A percentile compares a stretch with the other conserved stretches of the same genome.
Evolutionary conservation across 2,797 vertebrate genomes (phyloP).

Genomic region (Brachyalestes nurse): DNA sequence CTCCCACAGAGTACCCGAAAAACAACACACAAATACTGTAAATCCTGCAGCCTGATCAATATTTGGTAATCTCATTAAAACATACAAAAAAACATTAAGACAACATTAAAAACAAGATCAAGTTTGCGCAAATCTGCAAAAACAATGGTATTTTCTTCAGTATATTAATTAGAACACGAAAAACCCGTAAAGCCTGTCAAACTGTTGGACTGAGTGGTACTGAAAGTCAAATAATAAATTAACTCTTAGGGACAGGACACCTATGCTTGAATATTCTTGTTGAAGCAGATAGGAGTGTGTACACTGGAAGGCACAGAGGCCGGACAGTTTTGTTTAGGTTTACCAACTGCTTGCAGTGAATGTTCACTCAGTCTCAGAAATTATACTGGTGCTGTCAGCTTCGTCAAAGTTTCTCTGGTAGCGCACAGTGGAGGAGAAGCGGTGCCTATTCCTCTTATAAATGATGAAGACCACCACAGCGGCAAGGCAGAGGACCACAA

Average conservation of each 20-base stretch:
- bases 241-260: conserved; percentile 16
- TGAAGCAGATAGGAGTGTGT: conserved; percentile 27
- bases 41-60: conserved; percentile 13
- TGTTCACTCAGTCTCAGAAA: conserved; percentile 69
- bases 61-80: conserved; percentile 39
- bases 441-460: conserved; percentile 72
- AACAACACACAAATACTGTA: conserved; percentile 2
- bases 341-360: conserved; percentile 34
- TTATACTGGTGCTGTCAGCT: conserved; percentile 73
- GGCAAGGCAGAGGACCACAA: conserved; percentile 65
- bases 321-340: conserved; percentile 57
- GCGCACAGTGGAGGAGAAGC: conserved; percentile 71
- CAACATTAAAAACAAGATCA: conserved; percentile 56
- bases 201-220: conserved; percentile 13
- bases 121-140: conserved; percentile 51
- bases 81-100: conserved; percentile 48
- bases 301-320: conserved; percentile 55
- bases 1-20: not conserved
- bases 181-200: not conserved
- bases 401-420: conserved; percentile 79
- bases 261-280: not conserved
- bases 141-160: conserved; percentile 10
- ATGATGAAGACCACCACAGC: conserved; percentile 60
- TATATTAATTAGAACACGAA: conserved; percentile 67
- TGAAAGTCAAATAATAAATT: conserved; percentile 15